Evolutionary conservation across 30 jellyfish, hydroid and myxozoan genomes (phyloP), one percentile per base, ranked within the genome.

Genomic region (Haliclystus octoradiatus): DNA sequence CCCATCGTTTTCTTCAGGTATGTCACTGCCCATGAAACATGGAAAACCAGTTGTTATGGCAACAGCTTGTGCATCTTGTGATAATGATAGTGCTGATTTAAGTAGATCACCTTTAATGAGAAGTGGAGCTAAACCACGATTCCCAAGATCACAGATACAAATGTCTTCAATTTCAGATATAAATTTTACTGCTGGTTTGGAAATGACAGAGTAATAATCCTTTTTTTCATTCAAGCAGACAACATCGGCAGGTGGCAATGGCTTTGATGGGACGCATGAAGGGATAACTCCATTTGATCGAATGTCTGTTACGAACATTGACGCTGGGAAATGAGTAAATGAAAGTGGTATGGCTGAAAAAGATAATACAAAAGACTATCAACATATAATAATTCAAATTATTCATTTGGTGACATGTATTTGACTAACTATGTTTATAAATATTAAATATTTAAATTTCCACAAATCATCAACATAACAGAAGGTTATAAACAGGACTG

Each of bases 1-100:
- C 1, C 96, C 96, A 63, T 86, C 96, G 51, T 86, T 86, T 50
- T 86, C 96, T 34, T 79, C 93, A 40, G 78, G 61, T 26, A 94
- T 94, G 2, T 33, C 62, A 12, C 26, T 33, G 29, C 33, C 88
- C 0, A 65, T 66, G 29, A 86, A 65, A 72, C 85, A 69, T 30
- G 96, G 92, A 50, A 86, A 86, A 5, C 96, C 96, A 2, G 90
- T 67, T 12, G 78, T 51, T 0, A 86, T 79, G 1, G 83, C 94
- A 1, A 86, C 96, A 5, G 94, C 68, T n/a, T 70, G 69, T 24
- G 87, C 85, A 40, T 71, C 65, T 33, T 79, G 85, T 0, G 94
- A 69, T 15, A 86, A 62, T 29, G 81, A 71, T 51, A 86, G 34
- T 23, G 94, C 84, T 3, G 96, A 85, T 25, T 52, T 34, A 47